A percentile compares a stretch with the other conserved stretches of the same genome.
These are phyloP conservation scores for Istiophorus platypterus DNA, from an alignment of 2,113 vertebrate genomes.

Conservation along the genomic window DNA sequence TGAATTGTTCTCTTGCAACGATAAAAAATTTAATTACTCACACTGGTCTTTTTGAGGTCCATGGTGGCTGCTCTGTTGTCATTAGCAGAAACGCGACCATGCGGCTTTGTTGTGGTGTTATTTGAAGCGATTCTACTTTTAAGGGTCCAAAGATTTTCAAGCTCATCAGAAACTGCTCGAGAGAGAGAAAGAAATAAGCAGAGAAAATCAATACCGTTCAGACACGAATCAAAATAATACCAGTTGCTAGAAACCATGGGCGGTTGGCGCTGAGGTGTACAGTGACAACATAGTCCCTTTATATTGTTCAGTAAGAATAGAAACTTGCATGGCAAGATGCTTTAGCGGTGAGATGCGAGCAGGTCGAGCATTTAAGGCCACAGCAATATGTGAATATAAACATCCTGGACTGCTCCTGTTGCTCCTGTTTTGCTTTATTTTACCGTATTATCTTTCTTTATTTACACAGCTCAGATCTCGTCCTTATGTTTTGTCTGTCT, in stretches of 20 bases:
- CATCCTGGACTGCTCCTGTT: too few relatives aligned
- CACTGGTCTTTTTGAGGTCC: not conserved
- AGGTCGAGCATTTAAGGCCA: too few relatives aligned
- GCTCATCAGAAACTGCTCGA: conserved; percentile 5
- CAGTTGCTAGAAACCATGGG: not conserved
- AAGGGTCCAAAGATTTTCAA: not conserved
- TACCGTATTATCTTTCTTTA: not conserved
- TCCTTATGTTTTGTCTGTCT: not conserved
- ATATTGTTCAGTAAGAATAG: not conserved
- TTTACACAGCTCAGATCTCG: not conserved
- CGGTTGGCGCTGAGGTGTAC: not conserved
- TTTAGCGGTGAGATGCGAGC: not conserved
- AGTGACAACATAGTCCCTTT: not conserved
- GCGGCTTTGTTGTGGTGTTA: not conserved
- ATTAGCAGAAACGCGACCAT: not conserved
- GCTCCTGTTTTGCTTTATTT: too few relatives aligned
- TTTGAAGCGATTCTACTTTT: not conserved
- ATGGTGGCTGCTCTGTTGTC: not conserved
- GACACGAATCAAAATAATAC: not conserved
- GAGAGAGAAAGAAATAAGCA: not conserved
- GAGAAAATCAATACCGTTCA: not conserved
- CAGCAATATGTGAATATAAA: too few relatives aligned
- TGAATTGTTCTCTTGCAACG: not conserved
- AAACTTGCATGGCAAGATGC: not conserved
- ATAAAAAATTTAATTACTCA: not conserved